phyloP scores from a whole-genome alignment of 2,113 vertebrate genomes.

The Trematocara stigmaticum region DNA sequence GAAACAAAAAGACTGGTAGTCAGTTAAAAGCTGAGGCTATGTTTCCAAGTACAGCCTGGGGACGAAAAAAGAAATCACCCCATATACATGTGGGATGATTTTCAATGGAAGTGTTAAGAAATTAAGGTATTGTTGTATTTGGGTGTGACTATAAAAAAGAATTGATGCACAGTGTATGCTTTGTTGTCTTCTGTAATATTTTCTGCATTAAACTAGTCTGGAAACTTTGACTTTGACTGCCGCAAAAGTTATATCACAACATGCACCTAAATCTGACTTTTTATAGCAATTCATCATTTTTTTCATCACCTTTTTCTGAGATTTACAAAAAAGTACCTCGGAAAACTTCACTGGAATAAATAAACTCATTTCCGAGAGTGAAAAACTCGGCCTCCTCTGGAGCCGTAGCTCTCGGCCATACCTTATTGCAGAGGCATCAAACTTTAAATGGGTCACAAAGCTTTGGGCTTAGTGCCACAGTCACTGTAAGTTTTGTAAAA shows the following conservation, averaged over 20 bases:
- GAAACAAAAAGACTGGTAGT: not conserved
- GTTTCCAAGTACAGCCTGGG: not conserved
- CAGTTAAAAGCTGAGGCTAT: not conserved
- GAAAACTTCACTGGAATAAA: not conserved
- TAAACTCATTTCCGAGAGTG: not conserved
- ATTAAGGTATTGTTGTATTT: not conserved
- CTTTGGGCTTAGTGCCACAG: not conserved
- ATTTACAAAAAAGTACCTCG: not conserved
- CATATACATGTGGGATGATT: not conserved
- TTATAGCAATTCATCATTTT: not conserved
- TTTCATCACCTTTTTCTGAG: not conserved
- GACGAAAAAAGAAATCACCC: not conserved
- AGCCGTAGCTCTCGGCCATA: not conserved
- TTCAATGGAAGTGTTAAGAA: not conserved
- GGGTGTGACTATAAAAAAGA: not conserved
- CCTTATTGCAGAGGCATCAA: not conserved
- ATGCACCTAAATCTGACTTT: not conserved
- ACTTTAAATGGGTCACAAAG: not conserved
- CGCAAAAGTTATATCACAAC: not conserved
- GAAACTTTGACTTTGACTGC: not conserved
- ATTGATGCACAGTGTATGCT: not conserved
- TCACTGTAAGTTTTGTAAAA: not conserved
- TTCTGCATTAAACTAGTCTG: not conserved
- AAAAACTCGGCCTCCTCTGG: not conserved
- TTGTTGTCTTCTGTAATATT: not conserved